Evolutionary conservation across 1,140 invertebrate genomes (phyloP).

Genomic region (Chlorops oryzae): DNA sequence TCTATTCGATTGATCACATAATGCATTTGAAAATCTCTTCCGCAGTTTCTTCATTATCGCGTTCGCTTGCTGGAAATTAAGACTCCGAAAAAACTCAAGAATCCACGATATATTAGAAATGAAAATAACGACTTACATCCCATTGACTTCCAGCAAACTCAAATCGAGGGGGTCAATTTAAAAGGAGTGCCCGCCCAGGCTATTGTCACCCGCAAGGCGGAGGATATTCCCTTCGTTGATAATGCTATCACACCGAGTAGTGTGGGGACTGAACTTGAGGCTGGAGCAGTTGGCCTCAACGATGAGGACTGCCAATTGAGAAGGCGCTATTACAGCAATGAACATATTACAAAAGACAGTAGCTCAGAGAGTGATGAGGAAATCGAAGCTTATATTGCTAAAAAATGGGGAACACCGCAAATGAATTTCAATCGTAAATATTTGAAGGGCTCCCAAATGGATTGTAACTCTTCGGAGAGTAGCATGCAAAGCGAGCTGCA

Average conservation of each 20-base stretch:
- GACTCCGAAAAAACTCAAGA: conserved; percentile 25
- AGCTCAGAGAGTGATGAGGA: conserved; percentile 18
- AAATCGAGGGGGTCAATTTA: conserved; percentile 28
- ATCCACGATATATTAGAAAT: conserved; percentile 8
- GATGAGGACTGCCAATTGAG: conserved; percentile 12
- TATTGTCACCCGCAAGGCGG: conserved; percentile 38
- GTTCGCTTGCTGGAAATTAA: conserved; percentile 34
- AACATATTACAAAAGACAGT: conserved; percentile 4
- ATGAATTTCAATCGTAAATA: conserved; percentile 45
- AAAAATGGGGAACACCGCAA: conserved; percentile 43
- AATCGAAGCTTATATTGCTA: conserved; percentile 14
- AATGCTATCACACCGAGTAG: conserved; percentile 6
- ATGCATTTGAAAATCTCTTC: neutral
- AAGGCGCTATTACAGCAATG: conserved; percentile 7
- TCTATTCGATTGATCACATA: neutral
- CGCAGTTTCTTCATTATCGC: conserved; percentile 37
- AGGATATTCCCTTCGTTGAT: conserved; percentile 27
- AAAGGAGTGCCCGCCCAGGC: conserved; percentile 35
- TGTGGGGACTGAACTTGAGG: neutral
- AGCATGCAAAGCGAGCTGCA: conserved; percentile 2
- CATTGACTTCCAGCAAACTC: conserved; percentile 27
- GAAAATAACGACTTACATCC: conserved; percentile 8
- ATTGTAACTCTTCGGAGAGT: neutral
- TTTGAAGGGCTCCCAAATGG: conserved; percentile 21
- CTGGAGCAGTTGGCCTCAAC: conserved; percentile 2